These are phyloP conservation scores for Phengaris arion DNA, from an alignment of 2,888 invertebrate genomes.

Conservation along the genomic window DNA sequence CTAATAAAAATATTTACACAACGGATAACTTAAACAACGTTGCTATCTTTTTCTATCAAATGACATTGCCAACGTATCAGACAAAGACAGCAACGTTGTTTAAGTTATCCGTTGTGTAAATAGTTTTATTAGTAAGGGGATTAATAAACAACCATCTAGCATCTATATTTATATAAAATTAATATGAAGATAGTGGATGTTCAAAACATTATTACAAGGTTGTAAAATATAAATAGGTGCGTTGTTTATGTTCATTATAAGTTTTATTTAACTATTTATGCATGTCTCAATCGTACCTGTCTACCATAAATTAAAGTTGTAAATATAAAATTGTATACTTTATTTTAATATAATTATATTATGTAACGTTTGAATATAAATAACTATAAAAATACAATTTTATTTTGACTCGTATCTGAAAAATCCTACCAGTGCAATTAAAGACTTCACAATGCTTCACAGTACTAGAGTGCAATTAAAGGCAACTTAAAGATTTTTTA, in stretches of 20 bases:
- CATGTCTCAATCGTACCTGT: conserved; percentile 12
- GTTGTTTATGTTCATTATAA: background rate
- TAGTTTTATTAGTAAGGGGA: no score
- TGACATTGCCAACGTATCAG: no score
- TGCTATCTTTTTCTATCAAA: no score
- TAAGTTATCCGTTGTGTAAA: no score
- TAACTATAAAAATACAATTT: background rate
- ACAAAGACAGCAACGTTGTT: no score
- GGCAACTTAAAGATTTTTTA: no score
- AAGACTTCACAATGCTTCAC: no score
- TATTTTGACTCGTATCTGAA: background rate
- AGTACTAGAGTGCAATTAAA: no score
- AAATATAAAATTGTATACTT: background rate
- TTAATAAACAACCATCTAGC: background rate
- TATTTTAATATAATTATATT: background rate
- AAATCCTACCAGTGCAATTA: background rate
- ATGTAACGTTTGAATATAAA: conserved; percentile 11
- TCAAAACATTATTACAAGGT: background rate
- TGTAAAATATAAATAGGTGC: conserved; percentile 6
- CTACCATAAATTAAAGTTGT: conserved; percentile 8
- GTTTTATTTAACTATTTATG: conserved; percentile 6
- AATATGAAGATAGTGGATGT: background rate
- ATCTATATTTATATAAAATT: background rate
- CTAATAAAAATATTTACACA: no score
- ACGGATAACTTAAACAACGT: no score